Percentiles rank a stretch among this genome's conserved stretches.
Evolutionary conservation across 1,140 invertebrate genomes (phyloP).

Genomic region (Cepaea nemoralis): DNA sequence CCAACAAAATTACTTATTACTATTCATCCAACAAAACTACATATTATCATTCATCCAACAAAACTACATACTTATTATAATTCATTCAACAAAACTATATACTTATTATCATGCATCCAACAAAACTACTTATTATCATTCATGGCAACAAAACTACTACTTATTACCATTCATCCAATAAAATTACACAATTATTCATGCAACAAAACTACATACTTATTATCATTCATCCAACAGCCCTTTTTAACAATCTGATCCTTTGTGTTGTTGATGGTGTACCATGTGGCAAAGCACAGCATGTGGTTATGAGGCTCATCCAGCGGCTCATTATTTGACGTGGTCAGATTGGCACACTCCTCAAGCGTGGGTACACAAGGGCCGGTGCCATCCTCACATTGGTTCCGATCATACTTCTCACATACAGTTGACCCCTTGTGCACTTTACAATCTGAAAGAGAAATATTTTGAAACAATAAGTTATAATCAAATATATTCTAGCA

Average conservation of each 20-base stretch:
- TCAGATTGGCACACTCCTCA: conserved; percentile 9
- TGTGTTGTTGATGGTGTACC: conserved; percentile 74
- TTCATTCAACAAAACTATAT: too few species aligned
- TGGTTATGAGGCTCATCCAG: conserved; percentile 22
- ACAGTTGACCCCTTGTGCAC: conserved; percentile 26
- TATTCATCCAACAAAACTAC: too few species aligned
- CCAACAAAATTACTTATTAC: too few species aligned
- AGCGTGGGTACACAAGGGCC: conserved; percentile 4
- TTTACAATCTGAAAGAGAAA: background rate
- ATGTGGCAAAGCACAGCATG: conserved; percentile 79
- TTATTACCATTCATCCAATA: too few species aligned
- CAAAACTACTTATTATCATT: too few species aligned
- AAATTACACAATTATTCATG: too few species aligned
- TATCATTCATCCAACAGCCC: conserved; percentile 57
- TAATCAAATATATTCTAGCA: too few species aligned
- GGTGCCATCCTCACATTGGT: background rate
- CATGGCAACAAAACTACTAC: too few species aligned
- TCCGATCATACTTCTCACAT: conserved; percentile 27
- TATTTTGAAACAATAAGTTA: too few species aligned
- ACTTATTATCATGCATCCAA: too few species aligned
- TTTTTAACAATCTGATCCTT: conserved; percentile 75
- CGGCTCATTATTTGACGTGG: background rate
- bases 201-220: conserved; percentile 32
- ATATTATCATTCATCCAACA: too few species aligned
- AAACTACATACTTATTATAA: too few species aligned